Base-by-base conservation (phyloP, 2,888 invertebrate species). In the Taphrorychus bicolor region DNA sequence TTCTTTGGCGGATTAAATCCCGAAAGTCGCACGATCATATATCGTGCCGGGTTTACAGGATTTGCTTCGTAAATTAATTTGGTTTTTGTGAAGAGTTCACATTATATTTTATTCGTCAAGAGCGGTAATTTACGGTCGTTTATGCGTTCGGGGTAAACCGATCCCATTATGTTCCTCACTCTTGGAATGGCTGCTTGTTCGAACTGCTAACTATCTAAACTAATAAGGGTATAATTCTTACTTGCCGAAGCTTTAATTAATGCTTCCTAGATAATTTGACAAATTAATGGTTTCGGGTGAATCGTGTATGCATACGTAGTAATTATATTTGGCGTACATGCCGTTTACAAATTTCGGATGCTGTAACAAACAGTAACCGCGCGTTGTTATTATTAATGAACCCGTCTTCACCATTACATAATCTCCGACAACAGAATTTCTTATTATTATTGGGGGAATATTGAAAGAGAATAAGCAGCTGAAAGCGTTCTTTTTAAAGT, bases 41-140 rank as follows among this genome's bases (percentile, higher is more conserved):
- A 58, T 64, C 52, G 21, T 52, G 23, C 51, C 14, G 64, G 64
- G 59, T 64, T 64, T 53, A 59, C 17, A 14, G 57, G 51, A 64
- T 64, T 64, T 59, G 58, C 64, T 22, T 41, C 59, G 52, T 59
- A 59, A 64, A 64, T 59, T 51, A 64, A 59, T 58, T 64, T 59
- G 24, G 58, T 58, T 58, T 59, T 64, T 64, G 62, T 21, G 56
- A 45, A 1, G 22, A 52, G n/a, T n/a, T n/a, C 32, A 9, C 32
- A 32, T 32, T 32, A 11, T 32, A 56, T 62, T 62, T 62, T 24
- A 32, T 19, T 62, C 54, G 56, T 48, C 62, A 48, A 45, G 14
- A 16, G 32, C 45, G 24, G 62, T 54, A 62, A 62, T 62, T 18
- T 56, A 42, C 54, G 19, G 45, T 42, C 45, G 32, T 53, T 53